Evolutionary conservation across 2,888 invertebrate species (phyloP), one percentile per base, ranked within the genome.

Genomic region (Drosophila anomalata): DNA sequence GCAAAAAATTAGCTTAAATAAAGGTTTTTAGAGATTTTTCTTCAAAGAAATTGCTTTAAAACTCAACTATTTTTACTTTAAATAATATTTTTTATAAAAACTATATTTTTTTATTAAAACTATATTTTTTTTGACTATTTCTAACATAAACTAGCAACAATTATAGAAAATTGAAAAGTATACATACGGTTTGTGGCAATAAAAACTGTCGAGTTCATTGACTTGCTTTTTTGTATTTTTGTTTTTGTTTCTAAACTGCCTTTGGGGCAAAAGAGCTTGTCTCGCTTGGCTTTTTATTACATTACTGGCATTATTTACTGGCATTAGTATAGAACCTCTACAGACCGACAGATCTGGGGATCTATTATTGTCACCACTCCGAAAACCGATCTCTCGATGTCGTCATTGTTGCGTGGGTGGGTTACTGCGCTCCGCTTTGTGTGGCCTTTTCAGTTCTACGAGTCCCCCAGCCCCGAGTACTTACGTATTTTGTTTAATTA

Each of bases 151-250:
- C 61, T 69, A 58, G 87, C 77, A 77, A 68, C 80, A 83, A 80
- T 81, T 87, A 87, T 78, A 81, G 63, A 70, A 71, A 82, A 87
- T 82, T 87, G 78, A 82, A 82, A 81, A 85, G 77, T 75, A 76
- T 55, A 66, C 33, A 52, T 69, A 77, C 70, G 69, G 66, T 73
- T 67, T 81, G 87, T 72, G 73, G 79, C 76, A 82, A 85, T 77
- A 67, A 79, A 88, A 82, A 86, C 86, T 83, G 58, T 24, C 33
- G 47, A 79, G 82, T 82, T 82, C 82, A 56, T 73, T 76, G 82
- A 85, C 82, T 86, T 58, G 36, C n/a, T 14, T 36, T 14, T 36
- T 1, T 36, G 36, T 33, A 41, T 20, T 44, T 39, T 47, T 59
- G 58, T 67, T 60, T 68, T 76, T 77, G 55, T 67, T 67, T 69